Base-by-base conservation (phyloP, 2,113 vertebrate species). In the Chaetodon auriga region DNA sequence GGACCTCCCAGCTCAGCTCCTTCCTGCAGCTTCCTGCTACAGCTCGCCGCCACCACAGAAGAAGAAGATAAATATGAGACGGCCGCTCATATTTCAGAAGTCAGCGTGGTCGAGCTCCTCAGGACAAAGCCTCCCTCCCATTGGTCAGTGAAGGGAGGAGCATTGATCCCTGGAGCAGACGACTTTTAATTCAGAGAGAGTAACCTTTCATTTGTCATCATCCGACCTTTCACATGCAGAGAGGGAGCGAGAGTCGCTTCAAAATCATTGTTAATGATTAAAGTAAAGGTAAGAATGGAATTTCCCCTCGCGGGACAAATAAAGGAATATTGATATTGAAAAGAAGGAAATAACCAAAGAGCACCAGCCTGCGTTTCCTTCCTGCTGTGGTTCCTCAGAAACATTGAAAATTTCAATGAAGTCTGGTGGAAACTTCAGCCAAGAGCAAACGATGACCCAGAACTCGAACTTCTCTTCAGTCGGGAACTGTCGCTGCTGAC, bases 81-180 rank as follows among this genome's bases (percentile, higher is more conserved):
- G 61, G 80, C 25, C 82, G 66, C 89, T 74, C 75, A 91, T 95
- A 87, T 89, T 93, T 92, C 82, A 92, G 19, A 60, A 74, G 78
- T 66, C 53, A 2, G 72, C 2, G 49, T 8, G n/a, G 38, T 36
- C 3, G 0, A 11, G 45, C 63, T 79, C 13, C 45, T 54, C 2
- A 30, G 51, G 54, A 15, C 4, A 2, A 46, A 15, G 36, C 21
- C 30, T 51, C 25, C 15, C 1, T 51, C 25, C 15, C 1, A 16
- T 21, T 55, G 35, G 23, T 62, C 70, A 23, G 35, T 5, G 7
- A 19, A 7, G 30, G 23, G 48, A 18, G 19, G 55, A 54, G 14
- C 78, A 48, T 13, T 10, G 12, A 77, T 73, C 46, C 9, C 16
- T 18, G 7, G 13, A 14, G 48, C 16, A 53, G 11, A 38, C 1